Base-by-base conservation (phyloP, 37 sponge, comb jelly and placozoan genomes). In the Halisarca cf. caerulea region DNA sequence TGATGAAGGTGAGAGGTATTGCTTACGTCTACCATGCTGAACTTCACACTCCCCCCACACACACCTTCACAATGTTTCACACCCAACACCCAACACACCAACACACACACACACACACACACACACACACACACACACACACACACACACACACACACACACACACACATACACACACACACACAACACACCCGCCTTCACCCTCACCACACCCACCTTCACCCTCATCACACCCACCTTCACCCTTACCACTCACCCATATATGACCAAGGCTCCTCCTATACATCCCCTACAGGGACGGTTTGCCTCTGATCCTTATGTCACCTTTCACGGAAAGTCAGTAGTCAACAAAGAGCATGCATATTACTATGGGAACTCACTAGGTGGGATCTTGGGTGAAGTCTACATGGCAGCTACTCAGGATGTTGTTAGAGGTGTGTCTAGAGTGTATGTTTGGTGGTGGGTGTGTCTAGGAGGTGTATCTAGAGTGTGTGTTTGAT, bases 281-380 rank as follows among this genome's bases (percentile, higher is more conserved):
- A 14, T 6, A 47, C 11, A 11, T 47, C 11, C 2, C 0, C 6
- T 21, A 1, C 23, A 80, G 80, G 59, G 80, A 1, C 24, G 37
- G 59, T 80, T 80, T 80, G 59, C 36, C 2, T 25, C 32, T 27
- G 80, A 80, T 36, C n/a, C 57, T 21, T 0, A 18, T 32, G 32
- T 93, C 5, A 35, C 40, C 5, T 77, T 93, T 27, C 30, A 73
- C 36, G 90, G 88, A 7, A 72, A 18, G 0, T 30, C 72, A 8
- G 66, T 80, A 28, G 73, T 89, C 38, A 80, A 84, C 60, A 28
- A 69, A 17, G 73, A 71, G 11, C 41, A 66, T 34, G 38, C 73
- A 0, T 23, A 81, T 75, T 93, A 89, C 85, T 93, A 93, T 89
- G 93, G 93, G 75, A 87, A 88, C 89, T 93, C 93, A 14, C 85